Base-by-base conservation (phyloP, 2,888 invertebrate genomes). In the Drosophila anomalipes region DNA sequence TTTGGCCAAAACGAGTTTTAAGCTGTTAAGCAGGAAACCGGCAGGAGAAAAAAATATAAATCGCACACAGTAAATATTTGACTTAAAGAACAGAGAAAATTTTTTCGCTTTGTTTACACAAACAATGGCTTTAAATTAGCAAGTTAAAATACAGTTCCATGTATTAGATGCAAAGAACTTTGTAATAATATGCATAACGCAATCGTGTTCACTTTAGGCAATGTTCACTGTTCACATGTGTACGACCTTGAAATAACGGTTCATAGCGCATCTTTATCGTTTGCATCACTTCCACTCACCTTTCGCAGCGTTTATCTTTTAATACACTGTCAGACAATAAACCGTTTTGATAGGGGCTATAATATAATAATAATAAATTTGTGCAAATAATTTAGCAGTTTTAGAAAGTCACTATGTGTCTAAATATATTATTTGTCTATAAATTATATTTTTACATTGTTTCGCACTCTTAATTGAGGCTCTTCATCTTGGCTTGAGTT, bases 191-290 rank as follows among this genome's bases (percentile, higher is more conserved):
- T n/a, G 4, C 19, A 30, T 5, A 57, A 10, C 16, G 2, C 16
- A 26, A 47, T 47, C 4, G 16, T 57, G 26, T 63, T 63, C 30
- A 28, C 22, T 22, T 14, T 47, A 65, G 30, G 30, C 19, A 39
- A 37, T 41, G 12, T 35, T 32, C 53, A 81, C 79, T 78, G 79
- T 66, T 47, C 47, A 56, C 37, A 49, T 76, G 19, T 51, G 12
- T 67, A 67, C 59, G 89, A 80, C 89, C 91, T 89, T 89, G 91
- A 75, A 77, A 58, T 84, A 89, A 79, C 89, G 83, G 85, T 76
- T 70, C 56, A 52, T 57, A 52, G 39, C 52, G 39, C 41, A 60
- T 44, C n/a, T 58, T 53, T 64, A 52, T 59, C 52, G 54, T 56
- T 67, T 28, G 30, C 9, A 56, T 49, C 51, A 16, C 28, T 54